phyloP scores from a whole-genome alignment of 1,140 invertebrate genomes.

The Scaptomyza montana region DNA sequence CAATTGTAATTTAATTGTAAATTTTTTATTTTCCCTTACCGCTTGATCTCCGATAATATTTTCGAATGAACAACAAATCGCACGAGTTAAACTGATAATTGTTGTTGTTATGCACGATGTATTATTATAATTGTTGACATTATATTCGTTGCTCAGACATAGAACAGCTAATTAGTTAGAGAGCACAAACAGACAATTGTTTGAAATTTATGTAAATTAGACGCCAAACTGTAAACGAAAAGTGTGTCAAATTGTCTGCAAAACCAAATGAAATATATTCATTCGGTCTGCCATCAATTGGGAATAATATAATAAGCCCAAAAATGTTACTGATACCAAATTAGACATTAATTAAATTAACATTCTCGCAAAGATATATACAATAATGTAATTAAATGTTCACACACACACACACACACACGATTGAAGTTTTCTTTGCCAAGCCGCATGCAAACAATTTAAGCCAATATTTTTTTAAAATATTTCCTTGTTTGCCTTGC shows the following conservation, averaged over 20 bases:
- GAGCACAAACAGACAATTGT: background rate
- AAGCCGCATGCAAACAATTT: background rate
- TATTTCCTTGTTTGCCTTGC: slow-evolving; percentile 11
- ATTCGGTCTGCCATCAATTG: too few relatives aligned
- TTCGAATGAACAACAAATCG: slow-evolving; percentile 52
- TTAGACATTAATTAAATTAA: too few relatives aligned
- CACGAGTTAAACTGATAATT: background rate
- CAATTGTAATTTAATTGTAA: slow-evolving; percentile 64
- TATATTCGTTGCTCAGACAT: background rate
- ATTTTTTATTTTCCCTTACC: slow-evolving; percentile 22
- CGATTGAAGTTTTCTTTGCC: background rate
- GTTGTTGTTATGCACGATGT: slow-evolving; percentile 2
- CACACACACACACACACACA: too few relatives aligned
- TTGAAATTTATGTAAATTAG: slow-evolving; percentile 28
- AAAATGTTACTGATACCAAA: slow-evolving; percentile 6
- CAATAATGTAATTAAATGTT: too few relatives aligned
- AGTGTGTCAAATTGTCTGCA: too few relatives aligned
- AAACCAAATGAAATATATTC: too few relatives aligned
- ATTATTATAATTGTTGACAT: slow-evolving; percentile 2
- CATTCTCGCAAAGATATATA: too few relatives aligned
- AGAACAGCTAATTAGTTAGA: slow-evolving; percentile 37
- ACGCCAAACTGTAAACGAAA: background rate
- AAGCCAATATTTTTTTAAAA: too few relatives aligned
- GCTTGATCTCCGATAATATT: slow-evolving; percentile 65
- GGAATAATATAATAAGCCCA: too few relatives aligned